These are phyloP conservation scores for Aegotheles bennettii DNA, from an alignment of 2,113 vertebrate species.

Conservation along the genomic window DNA sequence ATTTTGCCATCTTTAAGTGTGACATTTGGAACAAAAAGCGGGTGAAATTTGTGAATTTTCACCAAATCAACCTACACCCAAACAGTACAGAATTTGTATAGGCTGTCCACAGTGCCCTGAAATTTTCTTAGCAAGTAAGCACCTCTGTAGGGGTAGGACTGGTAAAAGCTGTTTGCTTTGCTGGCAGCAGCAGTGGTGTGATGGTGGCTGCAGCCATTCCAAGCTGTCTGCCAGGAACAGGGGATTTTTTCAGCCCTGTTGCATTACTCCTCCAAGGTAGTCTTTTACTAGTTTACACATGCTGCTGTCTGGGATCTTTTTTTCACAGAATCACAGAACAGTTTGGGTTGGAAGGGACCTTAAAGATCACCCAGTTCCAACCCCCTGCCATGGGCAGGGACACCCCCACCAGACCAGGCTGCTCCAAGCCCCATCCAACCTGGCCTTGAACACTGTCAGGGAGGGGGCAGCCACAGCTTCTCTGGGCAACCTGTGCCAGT, in stretches of 20 bases:
- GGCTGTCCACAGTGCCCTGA: neutral
- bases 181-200: neutral
- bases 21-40: neutral
- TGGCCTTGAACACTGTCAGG: no score
- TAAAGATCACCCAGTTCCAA: no score
- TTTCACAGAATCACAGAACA: no score
- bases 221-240: neutral
- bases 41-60: neutral
- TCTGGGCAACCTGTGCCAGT: no score
- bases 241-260: neutral
- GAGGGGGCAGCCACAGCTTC: no score
- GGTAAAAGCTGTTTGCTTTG: neutral
- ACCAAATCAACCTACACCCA: neutral
- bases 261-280: neutral
- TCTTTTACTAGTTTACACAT: neutral
- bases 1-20: neutral
- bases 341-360: no score
- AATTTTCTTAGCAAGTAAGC: neutral
- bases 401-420: no score
- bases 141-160: neutral
- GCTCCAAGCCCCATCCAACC: no score
- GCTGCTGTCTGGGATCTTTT: neutral
- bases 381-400: no score
- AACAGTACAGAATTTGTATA: neutral
- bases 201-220: neutral